A percentile compares a stretch with the other conserved stretches of the same genome.
These are phyloP conservation scores for Nasonia oneida DNA, from an alignment of 2,888 invertebrate species.

Conservation along the genomic window DNA sequence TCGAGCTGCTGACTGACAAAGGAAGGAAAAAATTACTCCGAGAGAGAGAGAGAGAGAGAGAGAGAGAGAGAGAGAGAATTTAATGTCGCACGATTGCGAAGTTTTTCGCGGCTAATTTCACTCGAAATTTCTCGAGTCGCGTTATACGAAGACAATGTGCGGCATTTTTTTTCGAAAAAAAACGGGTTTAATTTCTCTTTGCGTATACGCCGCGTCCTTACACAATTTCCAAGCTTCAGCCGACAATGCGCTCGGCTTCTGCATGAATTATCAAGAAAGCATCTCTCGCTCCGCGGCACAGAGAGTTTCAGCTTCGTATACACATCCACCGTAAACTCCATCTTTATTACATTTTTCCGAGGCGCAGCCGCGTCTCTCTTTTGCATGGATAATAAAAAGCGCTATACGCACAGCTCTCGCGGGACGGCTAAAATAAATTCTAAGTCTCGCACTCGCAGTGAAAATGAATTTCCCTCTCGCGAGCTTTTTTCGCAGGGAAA, in stretches of 20 bases:
- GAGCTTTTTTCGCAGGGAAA: not conserved
- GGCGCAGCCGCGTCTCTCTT: conserved; percentile 1
- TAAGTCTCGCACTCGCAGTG: not conserved
- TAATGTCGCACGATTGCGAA: conserved; percentile 13
- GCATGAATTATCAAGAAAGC: conserved; percentile 30
- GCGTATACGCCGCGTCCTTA: no score
- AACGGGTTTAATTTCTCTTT: not conserved
- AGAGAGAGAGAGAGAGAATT: not conserved
- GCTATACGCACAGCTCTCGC: not conserved
- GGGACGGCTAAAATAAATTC: conserved; percentile 36
- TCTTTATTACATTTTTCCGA: conserved; percentile 39
- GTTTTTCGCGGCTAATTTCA: conserved; percentile 1
- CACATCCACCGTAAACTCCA: not conserved
- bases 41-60: not conserved
- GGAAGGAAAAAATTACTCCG: conserved; percentile 1
- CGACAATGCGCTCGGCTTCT: not conserved
- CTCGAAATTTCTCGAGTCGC: not conserved
- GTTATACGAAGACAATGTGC: not conserved
- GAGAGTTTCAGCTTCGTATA: no score
- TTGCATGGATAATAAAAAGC: conserved; percentile 44
- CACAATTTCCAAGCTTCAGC: not conserved
- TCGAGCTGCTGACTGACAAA: not conserved
- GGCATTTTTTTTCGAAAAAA: not conserved
- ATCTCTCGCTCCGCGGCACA: not conserved
- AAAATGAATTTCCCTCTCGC: conserved; percentile 30